Evolutionary conservation across 2,113 vertebrate genomes (phyloP).

Genomic region (rat (Rattus norvegicus)): GRCr8 NC_086031.1:34159001-34159500

Average conservation of each 20-base stretch:
- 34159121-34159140: background rate
- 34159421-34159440: constrained; percentile 67
- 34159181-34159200: constrained; percentile 11
- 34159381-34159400: constrained; percentile 20
- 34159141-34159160: background rate
- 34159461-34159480: background rate
- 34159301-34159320: background rate
- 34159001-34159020: background rate
- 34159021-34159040: background rate
- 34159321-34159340: constrained; percentile 34
- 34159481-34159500: constrained; percentile 50
- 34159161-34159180: background rate
- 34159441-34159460: background rate
- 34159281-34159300: constrained; percentile 53
- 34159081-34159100: background rate
- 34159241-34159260: constrained; percentile 65
- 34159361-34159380: constrained; percentile 61
- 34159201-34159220: constrained; percentile 51
- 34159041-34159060: background rate
- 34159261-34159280: constrained; percentile 35
- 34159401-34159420: constrained; percentile 57
- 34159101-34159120: background rate
- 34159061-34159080: too few relatives aligned
- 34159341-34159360: constrained; percentile 49
- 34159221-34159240: constrained; percentile 69